Percentiles rank a stretch among this genome's conserved stretches.
phyloP scores from a whole-genome alignment of 2,113 vertebrate genomes.

The Phrynocephalus versicolor region DNA sequence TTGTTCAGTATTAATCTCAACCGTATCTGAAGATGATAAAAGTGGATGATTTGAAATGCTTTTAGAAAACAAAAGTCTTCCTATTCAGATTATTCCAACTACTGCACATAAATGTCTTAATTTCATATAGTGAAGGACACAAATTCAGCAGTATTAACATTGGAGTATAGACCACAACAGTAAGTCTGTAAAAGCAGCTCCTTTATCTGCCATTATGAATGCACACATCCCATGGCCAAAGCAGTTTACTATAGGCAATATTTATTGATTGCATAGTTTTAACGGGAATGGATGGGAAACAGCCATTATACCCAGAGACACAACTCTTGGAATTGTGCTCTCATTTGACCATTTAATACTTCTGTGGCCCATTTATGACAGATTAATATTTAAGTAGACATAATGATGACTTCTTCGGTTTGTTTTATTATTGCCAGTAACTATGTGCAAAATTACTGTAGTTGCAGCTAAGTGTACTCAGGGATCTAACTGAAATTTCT shows the following conservation, averaged over 20 bases:
- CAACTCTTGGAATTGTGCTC: not conserved
- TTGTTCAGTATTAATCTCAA: too few relatives aligned
- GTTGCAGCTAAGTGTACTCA: not conserved
- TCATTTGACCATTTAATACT: not conserved
- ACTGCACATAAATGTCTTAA: not conserved
- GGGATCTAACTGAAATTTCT: constrained; percentile 11
- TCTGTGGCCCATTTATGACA: not conserved
- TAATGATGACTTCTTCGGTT: not conserved
- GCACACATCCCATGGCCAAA: too few relatives aligned
- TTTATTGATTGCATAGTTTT: too few relatives aligned
- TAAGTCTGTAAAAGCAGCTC: not conserved
- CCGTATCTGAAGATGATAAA: too few relatives aligned
- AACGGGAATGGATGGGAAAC: not conserved
- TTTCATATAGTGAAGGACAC: not conserved
- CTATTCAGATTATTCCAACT: not conserved
- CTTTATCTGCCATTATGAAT: too few relatives aligned
- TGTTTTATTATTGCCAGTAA: not conserved
- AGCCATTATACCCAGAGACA: not conserved
- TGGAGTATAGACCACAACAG: too few relatives aligned
- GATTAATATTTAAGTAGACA: not conserved
- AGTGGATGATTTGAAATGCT: too few relatives aligned
- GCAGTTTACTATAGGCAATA: too few relatives aligned
- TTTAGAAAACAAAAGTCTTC: not conserved
- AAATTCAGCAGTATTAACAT: not conserved
- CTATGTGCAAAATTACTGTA: not conserved